Base-by-base conservation (phyloP, 2,113 vertebrate species). In the Elachura formosa region DNA sequence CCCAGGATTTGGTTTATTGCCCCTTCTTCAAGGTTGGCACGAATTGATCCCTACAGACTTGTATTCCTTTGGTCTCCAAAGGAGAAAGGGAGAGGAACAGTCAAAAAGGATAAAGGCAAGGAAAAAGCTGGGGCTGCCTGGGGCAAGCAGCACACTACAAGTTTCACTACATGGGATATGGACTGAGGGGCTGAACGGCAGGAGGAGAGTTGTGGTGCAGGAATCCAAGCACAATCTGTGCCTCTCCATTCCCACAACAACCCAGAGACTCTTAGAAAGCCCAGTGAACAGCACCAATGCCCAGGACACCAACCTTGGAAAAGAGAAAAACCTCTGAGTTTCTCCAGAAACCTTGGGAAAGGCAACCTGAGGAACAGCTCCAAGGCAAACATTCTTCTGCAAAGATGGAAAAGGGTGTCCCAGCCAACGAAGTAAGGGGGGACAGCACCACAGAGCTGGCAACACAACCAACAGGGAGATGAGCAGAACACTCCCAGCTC, bases 81-180 rank as follows among this genome's bases (percentile, higher is more conserved):
- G 73, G 20, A 52, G 33, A 55, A 29, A 58, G n/a, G 10, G 20
- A 66, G 14, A 63, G 24, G 25, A 64, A 46, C 3, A n/a, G n/a
- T 11, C 33, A 48, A 58, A 84, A 92, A n/a, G 14, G 21, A 75
- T 11, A 41, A 72, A 80, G 62, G 3, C 4, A 31, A 20, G 21
- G 6, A 8, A 68, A 36, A 74, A 64, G 5, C n/a, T 31, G 11
- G 12, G 23, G 25, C 17, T 90, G 48, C 38, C 34, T 33, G 21
- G 7, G 21, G 43, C 24, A 62, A 71, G 25, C 1, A 58, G 36
- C 36, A 43, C 29, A 31, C 31, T 19, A 3, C 6, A 87, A 51
- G 48, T 69, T 78, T 71, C 3, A 12, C 3, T 36, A n/a, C 5
- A 1, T 5, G 56, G 61, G 61, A 51, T 6, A 67, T 0, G 1